Base-by-base conservation (phyloP, 2,888 invertebrate species). In the Drosophila neonasuta region DNA sequence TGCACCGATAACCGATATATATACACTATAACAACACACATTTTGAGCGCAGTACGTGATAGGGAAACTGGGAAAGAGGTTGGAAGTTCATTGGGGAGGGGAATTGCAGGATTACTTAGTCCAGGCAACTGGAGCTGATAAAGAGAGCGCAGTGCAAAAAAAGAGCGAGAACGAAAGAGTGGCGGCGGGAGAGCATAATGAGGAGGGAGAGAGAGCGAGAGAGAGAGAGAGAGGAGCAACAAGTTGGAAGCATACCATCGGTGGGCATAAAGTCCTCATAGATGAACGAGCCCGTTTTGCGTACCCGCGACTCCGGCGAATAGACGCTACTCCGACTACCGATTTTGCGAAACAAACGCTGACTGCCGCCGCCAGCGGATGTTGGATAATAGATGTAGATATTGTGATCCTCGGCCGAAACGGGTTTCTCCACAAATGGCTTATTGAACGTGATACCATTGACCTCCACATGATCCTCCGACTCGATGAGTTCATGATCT, bases 221-320 rank as follows among this genome's bases (percentile, higher is more conserved):
- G 30, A 41, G 55, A 58, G 24, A 71, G 55, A 79, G 60, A 64
- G 74, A 71, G 50, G 24, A 36, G 36, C 36, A 36, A 36, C 58
- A 81, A 77, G 17, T 46, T 4, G 20, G 41, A 63, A 59, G 88
- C 92, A 92, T 92, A 92, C 99, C 99, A 93, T 99, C 99, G 39
- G 99, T 99, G 6, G 99, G 99, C 98, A 99, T 99, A 91, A 99
- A 99, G 91, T 99, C 99, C 93, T 99, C 99, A 91, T 99, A 99
- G 89, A 99, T 99, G 91, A 97, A 99, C 10, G 98, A 99, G 46
- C 99, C 99, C 51, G 97, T 97, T 92, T 97, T 98, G 59, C 99
- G 93, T 7, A 99, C 97, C 86, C 97, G 94, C 46, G 97, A 98
- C 91, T 98, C 97, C 7, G 98, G 97, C 0, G 98, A 99, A 91